Evolutionary conservation across 2,113 vertebrate species (phyloP).

Genomic region (Circaetus cinerascens): DNA sequence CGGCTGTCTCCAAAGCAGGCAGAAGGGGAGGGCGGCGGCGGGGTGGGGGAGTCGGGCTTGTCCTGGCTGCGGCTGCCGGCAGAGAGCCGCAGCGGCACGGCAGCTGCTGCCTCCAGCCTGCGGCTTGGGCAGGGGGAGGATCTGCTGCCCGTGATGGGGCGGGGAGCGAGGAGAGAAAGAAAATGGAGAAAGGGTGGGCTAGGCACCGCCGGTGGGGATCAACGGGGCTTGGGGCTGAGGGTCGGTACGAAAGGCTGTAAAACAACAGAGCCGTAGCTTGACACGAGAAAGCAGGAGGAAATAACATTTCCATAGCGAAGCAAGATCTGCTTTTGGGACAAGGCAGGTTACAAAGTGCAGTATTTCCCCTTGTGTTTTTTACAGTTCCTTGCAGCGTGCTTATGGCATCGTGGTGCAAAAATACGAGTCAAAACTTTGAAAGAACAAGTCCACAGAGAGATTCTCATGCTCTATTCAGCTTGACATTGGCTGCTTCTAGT

Average conservation of each 20-base stretch:
- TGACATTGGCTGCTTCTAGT: neutral
- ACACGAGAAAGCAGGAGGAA: neutral
- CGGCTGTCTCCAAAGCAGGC: too few relatives aligned
- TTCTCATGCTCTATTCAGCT: neutral
- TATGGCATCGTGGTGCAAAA: neutral
- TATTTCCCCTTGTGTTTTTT: neutral
- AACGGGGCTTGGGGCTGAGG: neutral
- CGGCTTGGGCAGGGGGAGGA: neutral
- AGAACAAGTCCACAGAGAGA: neutral
- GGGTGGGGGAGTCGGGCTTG: neutral
- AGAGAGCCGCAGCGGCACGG: neutral
- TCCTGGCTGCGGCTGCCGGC: neutral
- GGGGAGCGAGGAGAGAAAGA: neutral
- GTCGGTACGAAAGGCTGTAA: neutral
- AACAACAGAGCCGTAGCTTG: neutral
- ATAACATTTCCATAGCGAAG: neutral
- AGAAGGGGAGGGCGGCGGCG: too few relatives aligned
- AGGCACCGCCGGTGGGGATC: neutral
- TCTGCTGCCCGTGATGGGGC: neutral
- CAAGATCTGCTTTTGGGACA: neutral
- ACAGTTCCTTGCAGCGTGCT: neutral
- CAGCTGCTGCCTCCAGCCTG: neutral
- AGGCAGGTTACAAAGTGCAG: neutral
- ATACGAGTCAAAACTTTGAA: neutral
- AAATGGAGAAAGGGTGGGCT: neutral